Percentiles rank a stretch among this genome's conserved stretches.
phyloP scores from a whole-genome alignment of 1,140 invertebrate genomes.

The Drosophila melanogaster region DNA sequence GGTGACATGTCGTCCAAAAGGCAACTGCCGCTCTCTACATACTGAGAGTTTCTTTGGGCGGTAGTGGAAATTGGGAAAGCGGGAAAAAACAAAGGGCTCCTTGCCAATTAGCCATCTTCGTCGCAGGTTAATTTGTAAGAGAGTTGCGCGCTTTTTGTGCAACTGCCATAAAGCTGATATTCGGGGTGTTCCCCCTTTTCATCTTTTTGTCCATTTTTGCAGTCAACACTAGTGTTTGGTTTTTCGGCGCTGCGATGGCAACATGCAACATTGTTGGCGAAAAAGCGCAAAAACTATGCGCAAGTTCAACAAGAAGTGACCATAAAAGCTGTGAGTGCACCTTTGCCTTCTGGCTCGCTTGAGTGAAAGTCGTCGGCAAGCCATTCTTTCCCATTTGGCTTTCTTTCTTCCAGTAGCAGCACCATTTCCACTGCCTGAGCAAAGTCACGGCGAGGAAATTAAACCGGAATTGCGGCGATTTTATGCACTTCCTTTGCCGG shows the following conservation, averaged over 20 bases:
- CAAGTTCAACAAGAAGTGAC: constrained; percentile 42
- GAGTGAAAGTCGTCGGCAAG: constrained; percentile 43
- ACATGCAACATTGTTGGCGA: constrained; percentile 62
- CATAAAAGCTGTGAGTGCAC: constrained; percentile 56
- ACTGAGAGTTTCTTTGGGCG: constrained; percentile 11
- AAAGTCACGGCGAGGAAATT: constrained; percentile 72
- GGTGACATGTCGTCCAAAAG: constrained; percentile 27
- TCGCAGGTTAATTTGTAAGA: constrained; percentile 70
- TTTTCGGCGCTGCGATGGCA: constrained; percentile 54
- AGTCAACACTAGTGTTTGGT: constrained; percentile 14
- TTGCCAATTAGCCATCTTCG: constrained; percentile 62
- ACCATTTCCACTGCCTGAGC: constrained; percentile 5
- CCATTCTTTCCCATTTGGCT: background rate
- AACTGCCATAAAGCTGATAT: constrained; percentile 40
- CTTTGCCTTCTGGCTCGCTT: constrained; percentile 29
- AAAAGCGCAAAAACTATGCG: constrained; percentile 41
- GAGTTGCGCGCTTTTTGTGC: constrained; percentile 45
- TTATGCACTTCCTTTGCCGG: constrained; percentile 37
- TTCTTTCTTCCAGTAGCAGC: background rate
- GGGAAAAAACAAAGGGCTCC: constrained; percentile 15
- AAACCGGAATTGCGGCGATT: constrained; percentile 60
- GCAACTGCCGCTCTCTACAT: constrained; percentile 50
- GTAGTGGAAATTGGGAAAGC: constrained; percentile 2
- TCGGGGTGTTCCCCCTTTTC: constrained; percentile 9
- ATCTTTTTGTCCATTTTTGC: constrained; percentile 3